phyloP scores from a whole-genome alignment of 1,140 invertebrate species.

The Plectus sambesii region DNA sequence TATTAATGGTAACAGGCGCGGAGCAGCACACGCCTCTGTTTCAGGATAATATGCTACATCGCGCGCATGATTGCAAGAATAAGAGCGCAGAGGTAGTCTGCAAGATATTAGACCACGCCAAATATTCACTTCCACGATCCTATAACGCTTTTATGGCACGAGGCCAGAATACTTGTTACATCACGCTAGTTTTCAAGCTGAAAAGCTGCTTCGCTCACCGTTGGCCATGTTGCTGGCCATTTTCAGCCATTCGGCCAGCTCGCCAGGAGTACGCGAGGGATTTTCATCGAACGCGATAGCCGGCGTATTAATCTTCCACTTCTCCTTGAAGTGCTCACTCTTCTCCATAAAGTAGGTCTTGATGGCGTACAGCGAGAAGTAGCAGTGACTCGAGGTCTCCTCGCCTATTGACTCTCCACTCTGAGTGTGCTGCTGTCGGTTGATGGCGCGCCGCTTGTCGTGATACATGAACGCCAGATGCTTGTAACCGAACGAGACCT shows the following conservation, averaged over 20 bases:
- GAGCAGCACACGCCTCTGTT: too few species aligned
- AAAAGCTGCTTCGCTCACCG: slow-evolving; percentile 34
- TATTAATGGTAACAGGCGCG: too few species aligned
- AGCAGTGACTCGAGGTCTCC: slow-evolving; percentile 31
- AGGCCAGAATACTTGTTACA: too few species aligned
- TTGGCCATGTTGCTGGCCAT: slow-evolving; percentile 32
- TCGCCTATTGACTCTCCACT: slow-evolving; percentile 25
- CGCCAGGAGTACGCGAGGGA: slow-evolving; percentile 20
- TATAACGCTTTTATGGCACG: too few species aligned
- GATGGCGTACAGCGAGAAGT: slow-evolving; percentile 43
- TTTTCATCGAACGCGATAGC: slow-evolving; percentile 42
- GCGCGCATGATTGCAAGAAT: too few species aligned
- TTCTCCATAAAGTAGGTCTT: slow-evolving; percentile 41
- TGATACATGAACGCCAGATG: slow-evolving; percentile 44
- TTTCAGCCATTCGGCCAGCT: slow-evolving; percentile 35
- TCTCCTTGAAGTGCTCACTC: slow-evolving; percentile 31
- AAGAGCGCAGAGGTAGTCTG: too few species aligned
- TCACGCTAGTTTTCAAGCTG: too few species aligned
- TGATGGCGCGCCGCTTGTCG: slow-evolving; percentile 40
- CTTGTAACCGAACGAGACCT: slow-evolving; percentile 30
- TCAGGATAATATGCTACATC: too few species aligned
- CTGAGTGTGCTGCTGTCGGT: slow-evolving; percentile 16
- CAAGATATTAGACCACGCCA: too few species aligned
- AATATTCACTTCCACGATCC: too few species aligned
- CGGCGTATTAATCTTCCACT: slow-evolving; percentile 35